phyloP scores from a whole-genome alignment of 2,888 invertebrate genomes.

The Magallana nippona region DNA sequence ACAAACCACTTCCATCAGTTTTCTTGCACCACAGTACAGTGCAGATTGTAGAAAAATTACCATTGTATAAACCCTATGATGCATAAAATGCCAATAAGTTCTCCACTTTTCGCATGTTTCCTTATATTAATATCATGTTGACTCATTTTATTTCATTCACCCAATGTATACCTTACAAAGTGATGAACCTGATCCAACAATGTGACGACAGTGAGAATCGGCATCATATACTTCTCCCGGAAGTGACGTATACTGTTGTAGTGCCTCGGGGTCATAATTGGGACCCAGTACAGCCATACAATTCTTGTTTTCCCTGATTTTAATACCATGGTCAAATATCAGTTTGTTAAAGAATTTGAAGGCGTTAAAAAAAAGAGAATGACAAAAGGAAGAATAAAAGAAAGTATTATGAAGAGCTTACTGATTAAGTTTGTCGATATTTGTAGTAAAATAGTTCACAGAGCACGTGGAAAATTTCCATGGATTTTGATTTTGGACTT shows the following conservation, averaged over 20 bases:
- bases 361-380: too few species aligned
- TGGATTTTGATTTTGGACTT: constrained; percentile 46
- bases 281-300: constrained; percentile 53
- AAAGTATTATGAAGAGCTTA: constrained; percentile 10
- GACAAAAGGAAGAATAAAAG: too few species aligned
- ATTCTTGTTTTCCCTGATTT: constrained; percentile 46
- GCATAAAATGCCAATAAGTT: too few species aligned
- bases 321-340: too few species aligned
- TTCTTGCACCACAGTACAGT: constrained; percentile 54
- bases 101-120: too few species aligned
- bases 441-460: constrained; percentile 45
- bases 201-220: constrained; percentile 60
- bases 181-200: constrained; percentile 60
- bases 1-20: constrained; percentile 50
- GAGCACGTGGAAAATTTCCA: constrained; percentile 61
- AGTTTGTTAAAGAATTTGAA: too few species aligned
- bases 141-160: too few species aligned
- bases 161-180: constrained; percentile 61
- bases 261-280: constrained; percentile 45
- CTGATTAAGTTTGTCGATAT: constrained; percentile 48
- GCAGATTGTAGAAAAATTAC: constrained; percentile 54
- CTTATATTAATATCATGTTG: too few species aligned
- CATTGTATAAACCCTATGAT: too few species aligned
- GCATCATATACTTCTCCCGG: constrained; percentile 60
- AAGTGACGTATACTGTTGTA: constrained; percentile 45